Conservation (phyloP, 1,140 invertebrate species). For the Trinorchestia longiramus region DNA sequence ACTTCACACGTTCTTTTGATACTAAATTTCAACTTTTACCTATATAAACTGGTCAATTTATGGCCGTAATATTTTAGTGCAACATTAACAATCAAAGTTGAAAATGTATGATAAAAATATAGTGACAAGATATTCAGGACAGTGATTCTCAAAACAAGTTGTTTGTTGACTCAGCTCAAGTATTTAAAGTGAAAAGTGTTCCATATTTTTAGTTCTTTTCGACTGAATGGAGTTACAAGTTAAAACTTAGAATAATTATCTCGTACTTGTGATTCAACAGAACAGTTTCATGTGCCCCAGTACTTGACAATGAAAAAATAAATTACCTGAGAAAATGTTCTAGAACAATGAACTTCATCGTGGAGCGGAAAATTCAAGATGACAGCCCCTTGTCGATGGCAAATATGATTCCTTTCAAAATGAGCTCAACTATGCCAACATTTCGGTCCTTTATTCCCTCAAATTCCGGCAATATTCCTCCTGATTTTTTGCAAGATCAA, state of each 20-base stretch:
- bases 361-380: neutral
- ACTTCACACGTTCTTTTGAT: no score
- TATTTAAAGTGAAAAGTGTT: neutral
- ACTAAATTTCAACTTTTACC: no score
- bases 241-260: neutral
- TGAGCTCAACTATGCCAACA: neutral
- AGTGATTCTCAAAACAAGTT: no score
- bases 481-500: neutral
- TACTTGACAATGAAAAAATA: neutral
- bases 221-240: neutral
- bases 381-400: neutral
- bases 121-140: no score
- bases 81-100: no score
- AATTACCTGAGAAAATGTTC: neutral
- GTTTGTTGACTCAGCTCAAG: neutral
- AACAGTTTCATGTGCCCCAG: neutral
- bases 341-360: neutral
- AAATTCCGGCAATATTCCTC: neutral
- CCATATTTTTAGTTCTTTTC: neutral
- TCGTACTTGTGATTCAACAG: neutral
- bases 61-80: no score
- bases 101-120: no score
- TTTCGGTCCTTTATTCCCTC: neutral
- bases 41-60: no score
- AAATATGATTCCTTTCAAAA: neutral